phyloP scores from a whole-genome alignment of 2,113 vertebrate species.

The Tonatia bakeri region DNA sequence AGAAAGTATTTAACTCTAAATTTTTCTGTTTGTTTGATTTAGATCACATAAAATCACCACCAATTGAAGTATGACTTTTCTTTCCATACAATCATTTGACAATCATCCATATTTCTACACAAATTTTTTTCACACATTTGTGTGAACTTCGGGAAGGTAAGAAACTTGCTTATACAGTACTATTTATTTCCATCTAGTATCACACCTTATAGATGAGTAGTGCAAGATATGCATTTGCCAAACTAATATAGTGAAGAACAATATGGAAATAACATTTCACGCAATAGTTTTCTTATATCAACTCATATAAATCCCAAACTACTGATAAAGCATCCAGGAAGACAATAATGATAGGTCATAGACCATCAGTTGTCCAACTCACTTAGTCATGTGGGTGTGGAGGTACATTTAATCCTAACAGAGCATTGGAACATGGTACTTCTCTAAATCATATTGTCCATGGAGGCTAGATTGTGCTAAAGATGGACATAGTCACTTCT shows the following conservation, averaged over 20 bases:
- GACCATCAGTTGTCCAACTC: background rate
- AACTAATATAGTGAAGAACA: background rate
- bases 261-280: background rate
- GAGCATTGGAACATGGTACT: background rate
- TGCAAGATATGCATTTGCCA: background rate
- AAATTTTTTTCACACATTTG: background rate
- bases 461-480: background rate
- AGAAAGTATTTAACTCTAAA: background rate
- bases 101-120: background rate
- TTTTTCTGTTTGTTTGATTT: background rate
- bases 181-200: background rate
- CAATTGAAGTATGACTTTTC: background rate
- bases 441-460: background rate
- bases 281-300: background rate
- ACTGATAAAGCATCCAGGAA: background rate
- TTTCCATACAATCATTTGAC: background rate
- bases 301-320: slow-evolving; percentile 8
- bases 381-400: background rate
- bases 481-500: background rate
- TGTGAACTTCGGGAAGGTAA: background rate
- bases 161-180: background rate
- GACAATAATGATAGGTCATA: background rate
- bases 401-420: background rate
- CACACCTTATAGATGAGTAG: background rate
- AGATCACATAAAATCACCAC: background rate